These are phyloP conservation scores for Fissipunctia ypsillon DNA, from an alignment of 2,888 invertebrate genomes.

Conservation along the genomic window DNA sequence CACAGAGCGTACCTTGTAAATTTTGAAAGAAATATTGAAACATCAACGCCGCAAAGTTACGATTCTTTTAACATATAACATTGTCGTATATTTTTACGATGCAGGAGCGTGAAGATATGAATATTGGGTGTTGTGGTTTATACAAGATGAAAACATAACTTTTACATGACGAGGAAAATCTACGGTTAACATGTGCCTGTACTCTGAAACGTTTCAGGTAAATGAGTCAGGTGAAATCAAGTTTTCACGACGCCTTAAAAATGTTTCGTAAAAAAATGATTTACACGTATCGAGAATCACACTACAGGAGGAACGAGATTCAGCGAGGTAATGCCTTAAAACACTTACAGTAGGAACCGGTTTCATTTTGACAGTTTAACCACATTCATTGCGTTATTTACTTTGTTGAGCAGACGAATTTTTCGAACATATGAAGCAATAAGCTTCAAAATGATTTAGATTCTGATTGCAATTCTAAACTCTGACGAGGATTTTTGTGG, in stretches of 20 bases:
- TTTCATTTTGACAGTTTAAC: too few species aligned
- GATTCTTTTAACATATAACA: constrained; percentile 72
- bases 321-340: too few species aligned
- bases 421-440: too few species aligned
- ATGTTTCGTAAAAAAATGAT: neutral
- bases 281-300: neutral
- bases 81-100: constrained; percentile 76
- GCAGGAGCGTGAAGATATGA: constrained; percentile 68
- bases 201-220: constrained; percentile 40
- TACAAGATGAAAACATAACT: constrained; percentile 72
- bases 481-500: neutral
- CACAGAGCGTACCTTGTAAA: constrained; percentile 57
- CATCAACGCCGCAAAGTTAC: constrained; percentile 70
- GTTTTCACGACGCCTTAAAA: neutral
- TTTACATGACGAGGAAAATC: constrained; percentile 52
- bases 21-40: constrained; percentile 68
- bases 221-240: constrained; percentile 42
- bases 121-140: constrained; percentile 72
- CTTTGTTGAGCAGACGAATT: too few species aligned
- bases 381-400: too few species aligned
- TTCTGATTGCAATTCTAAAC: too few species aligned
- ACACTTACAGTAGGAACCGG: too few species aligned
- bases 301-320: neutral
- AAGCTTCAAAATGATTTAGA: too few species aligned
- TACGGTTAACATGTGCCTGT: constrained; percentile 17